phyloP scores from a whole-genome alignment of 2,797 vertebrate genomes.

The Onychomys leucogaster region DNA sequence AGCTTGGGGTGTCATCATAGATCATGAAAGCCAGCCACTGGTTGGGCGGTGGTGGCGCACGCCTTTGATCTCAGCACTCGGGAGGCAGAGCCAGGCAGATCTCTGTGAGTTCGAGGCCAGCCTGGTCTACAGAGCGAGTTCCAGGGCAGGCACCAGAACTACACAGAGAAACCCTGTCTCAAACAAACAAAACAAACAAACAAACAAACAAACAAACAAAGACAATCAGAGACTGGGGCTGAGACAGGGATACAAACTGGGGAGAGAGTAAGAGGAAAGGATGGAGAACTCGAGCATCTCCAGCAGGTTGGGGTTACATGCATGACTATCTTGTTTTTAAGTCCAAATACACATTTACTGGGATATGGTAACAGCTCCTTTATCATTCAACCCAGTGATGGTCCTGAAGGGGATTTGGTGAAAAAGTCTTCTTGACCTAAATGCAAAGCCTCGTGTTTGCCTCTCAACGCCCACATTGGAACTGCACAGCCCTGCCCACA shows the following conservation, averaged over 20 bases:
- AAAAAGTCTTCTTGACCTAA: background rate
- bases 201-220: no score
- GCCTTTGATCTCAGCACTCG: no score
- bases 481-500: background rate
- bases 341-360: background rate
- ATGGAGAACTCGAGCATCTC: background rate
- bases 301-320: background rate
- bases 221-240: background rate
- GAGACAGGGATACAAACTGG: background rate
- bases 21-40: background rate
- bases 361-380: background rate
- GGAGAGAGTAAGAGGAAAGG: background rate
- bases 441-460: slow-evolving; percentile 10
- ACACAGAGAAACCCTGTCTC: no score
- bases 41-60: no score
- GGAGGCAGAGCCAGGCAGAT: no score
- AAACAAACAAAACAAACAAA: no score
- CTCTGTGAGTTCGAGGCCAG: no score
- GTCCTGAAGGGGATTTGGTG: slow-evolving; percentile 26
- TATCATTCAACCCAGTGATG: background rate
- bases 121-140: no score
- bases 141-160: no score
- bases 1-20: background rate
- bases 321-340: slow-evolving; percentile 22
- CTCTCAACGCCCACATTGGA: background rate